Evolutionary conservation across 2,113 vertebrate genomes (phyloP).

Genomic region (Speoplatyrhinus poulsoni): DNA sequence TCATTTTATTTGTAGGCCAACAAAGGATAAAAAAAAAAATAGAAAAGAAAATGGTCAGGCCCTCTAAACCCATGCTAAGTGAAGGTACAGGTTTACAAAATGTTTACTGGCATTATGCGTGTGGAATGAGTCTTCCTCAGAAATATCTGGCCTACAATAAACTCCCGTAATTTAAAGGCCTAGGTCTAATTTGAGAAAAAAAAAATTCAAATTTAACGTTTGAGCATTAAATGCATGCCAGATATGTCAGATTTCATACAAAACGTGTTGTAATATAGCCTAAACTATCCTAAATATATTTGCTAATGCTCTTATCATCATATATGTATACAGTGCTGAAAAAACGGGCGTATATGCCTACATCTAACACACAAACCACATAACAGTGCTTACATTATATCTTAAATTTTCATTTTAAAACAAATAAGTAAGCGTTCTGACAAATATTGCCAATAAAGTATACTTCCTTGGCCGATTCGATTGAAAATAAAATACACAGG

Average conservation of each 20-base stretch:
- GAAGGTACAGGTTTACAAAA: neutral
- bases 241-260: slow-evolving; percentile 80
- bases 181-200: slow-evolving; percentile 24
- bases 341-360: slow-evolving; percentile 74
- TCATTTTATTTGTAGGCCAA: neutral
- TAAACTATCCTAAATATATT: slow-evolving; percentile 68
- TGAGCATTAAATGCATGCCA: slow-evolving; percentile 65
- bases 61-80: slow-evolving; percentile 3
- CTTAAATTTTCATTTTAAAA: slow-evolving; percentile 72
- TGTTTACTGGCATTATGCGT: neutral
- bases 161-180: neutral
- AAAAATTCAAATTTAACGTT: slow-evolving; percentile 44
- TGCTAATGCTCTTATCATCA: slow-evolving; percentile 73
- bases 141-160: too few species aligned
- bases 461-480: slow-evolving; percentile 76
- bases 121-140: neutral
- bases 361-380: slow-evolving; percentile 68
- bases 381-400: slow-evolving; percentile 79
- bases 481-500: slow-evolving; percentile 76
- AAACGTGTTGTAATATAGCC: slow-evolving; percentile 81
- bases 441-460: slow-evolving; percentile 98
- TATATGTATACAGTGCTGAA: slow-evolving; percentile 93
- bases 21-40: neutral
- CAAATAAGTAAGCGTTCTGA: slow-evolving; percentile 80
- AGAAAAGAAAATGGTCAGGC: neutral